Percentiles rank a stretch among this genome's conserved stretches.
Evolutionary conservation across 2,797 vertebrate species (phyloP).

Genomic region (Poeciliopsis gracilis): DNA sequence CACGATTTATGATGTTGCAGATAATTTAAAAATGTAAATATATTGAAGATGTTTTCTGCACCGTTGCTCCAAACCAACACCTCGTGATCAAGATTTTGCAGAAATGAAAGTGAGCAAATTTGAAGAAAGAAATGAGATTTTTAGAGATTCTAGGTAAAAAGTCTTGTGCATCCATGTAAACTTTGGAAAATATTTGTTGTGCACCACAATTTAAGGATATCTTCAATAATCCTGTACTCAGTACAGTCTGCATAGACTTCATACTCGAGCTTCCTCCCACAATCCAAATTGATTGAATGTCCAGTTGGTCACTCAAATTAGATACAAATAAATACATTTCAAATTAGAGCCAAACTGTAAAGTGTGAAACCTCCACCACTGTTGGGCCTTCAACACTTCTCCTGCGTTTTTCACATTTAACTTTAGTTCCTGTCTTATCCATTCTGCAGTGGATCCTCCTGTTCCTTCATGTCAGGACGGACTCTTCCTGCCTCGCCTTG

Average conservation of each 20-base stretch:
- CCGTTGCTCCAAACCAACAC: not conserved
- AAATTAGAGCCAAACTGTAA: no score
- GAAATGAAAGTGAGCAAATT: not conserved
- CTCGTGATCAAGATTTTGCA: not conserved
- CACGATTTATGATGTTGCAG: not conserved
- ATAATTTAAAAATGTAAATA: not conserved
- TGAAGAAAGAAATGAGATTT: not conserved
- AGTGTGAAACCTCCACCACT: no score
- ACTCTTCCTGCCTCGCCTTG: not conserved
- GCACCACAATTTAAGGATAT: not conserved
- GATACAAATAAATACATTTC: no score
- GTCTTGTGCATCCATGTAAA: not conserved
- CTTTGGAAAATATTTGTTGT: not conserved
- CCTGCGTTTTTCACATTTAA: not conserved
- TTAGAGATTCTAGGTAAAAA: not conserved
- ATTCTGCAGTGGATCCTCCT: not conserved
- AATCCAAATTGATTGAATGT: no score
- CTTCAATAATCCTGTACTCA: not conserved
- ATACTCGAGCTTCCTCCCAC: no score
- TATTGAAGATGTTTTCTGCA: not conserved
- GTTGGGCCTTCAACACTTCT: not conserved
- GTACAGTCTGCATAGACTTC: no score
- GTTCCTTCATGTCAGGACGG: conserved; percentile 4
- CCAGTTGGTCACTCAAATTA: no score
- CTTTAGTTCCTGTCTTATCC: not conserved